Conservation (phyloP, 2,797 vertebrate genomes). For the Danionella dracula region DNA sequence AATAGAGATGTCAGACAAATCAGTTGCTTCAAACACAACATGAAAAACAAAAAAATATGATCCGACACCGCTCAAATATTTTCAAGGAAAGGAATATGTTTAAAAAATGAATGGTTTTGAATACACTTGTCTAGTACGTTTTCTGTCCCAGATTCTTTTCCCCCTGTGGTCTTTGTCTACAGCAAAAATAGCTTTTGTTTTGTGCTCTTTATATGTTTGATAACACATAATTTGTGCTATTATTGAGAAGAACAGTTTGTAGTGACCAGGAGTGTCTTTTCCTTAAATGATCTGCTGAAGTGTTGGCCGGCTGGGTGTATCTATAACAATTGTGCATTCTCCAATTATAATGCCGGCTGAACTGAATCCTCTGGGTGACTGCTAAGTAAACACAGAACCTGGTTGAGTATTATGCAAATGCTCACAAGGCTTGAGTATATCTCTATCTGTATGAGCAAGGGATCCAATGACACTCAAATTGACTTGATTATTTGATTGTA, state of each 20-base stretch:
- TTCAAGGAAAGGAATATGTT: no score
- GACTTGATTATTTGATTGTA: no score
- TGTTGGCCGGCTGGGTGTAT: conserved; percentile 21
- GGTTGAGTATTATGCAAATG: conserved; percentile 37
- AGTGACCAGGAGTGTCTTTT: neutral
- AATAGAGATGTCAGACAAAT: neutral
- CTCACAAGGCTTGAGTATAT: conserved; percentile 28
- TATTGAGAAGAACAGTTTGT: no score
- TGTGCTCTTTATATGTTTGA: no score
- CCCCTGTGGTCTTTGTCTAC: no score
- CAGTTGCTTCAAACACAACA: neutral
- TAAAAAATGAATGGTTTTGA: no score
- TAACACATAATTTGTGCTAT: neutral
- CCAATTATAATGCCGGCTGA: conserved; percentile 29
- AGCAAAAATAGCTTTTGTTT: no score
- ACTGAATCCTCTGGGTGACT: conserved; percentile 8
- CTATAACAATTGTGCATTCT: conserved; percentile 13
- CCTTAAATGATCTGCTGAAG: conserved; percentile 12
- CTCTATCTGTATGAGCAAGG: conserved; percentile 20
- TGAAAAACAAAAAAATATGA: neutral
- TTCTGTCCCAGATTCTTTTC: no score
- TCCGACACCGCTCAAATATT: no score
- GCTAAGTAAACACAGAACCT: conserved; percentile 34
- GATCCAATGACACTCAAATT: neutral
- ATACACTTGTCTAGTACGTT: no score